phyloP scores from a whole-genome alignment of 2,888 invertebrate genomes.

The Diarsia mendica region DNA sequence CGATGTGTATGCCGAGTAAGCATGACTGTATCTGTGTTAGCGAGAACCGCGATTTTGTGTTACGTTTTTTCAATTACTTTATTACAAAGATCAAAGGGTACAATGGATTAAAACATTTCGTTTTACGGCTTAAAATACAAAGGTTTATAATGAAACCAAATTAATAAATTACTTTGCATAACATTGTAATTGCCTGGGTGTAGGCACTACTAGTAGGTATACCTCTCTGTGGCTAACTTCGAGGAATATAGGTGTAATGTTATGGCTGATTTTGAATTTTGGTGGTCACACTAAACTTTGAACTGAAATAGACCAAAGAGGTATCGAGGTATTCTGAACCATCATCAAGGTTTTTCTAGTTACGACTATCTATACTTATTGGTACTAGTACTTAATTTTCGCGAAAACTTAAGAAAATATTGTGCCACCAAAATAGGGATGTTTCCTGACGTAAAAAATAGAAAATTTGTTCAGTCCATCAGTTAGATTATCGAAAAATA shows the following conservation, averaged over 20 bases:
- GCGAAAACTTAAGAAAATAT: too few relatives aligned
- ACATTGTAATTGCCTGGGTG: background rate
- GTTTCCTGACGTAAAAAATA: too few relatives aligned
- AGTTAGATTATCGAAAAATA: too few relatives aligned
- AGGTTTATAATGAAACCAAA: background rate
- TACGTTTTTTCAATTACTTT: background rate
- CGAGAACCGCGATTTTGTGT: background rate
- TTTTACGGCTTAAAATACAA: background rate
- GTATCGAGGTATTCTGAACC: too few relatives aligned
- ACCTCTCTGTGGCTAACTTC: background rate
- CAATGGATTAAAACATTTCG: background rate
- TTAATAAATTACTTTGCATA: constrained; percentile 62
- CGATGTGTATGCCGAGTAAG: background rate
- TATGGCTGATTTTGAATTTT: too few relatives aligned
- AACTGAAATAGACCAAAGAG: too few relatives aligned
- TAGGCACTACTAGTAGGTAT: background rate
- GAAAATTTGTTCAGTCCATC: too few relatives aligned
- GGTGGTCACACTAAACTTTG: too few relatives aligned
- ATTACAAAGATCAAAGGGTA: background rate
- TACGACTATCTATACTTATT: too few relatives aligned
- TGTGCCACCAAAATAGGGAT: too few relatives aligned
- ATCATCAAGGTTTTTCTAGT: too few relatives aligned
- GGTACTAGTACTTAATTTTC: too few relatives aligned
- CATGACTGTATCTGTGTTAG: background rate
- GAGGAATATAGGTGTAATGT: background rate